A percentile compares a stretch with the other conserved stretches of the same genome.
These are phyloP conservation scores for Drosophila aldrichi DNA, from an alignment of 2,888 invertebrate species.

Conservation along the genomic window DNA sequence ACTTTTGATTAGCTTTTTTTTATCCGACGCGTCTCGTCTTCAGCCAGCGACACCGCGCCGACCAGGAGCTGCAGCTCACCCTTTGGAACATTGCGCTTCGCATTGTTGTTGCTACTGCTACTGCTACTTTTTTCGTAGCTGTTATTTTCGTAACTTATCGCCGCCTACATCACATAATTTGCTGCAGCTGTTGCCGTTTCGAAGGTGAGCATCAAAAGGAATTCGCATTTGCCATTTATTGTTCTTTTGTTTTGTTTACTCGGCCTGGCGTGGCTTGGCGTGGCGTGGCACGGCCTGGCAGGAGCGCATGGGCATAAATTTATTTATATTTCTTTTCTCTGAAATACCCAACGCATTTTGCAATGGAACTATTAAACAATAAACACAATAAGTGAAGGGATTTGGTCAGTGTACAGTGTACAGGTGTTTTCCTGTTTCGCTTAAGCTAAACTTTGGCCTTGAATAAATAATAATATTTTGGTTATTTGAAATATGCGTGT, in stretches of 20 bases:
- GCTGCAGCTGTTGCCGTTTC: constrained; percentile 30
- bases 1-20: constrained; percentile 75
- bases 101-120: constrained; percentile 5
- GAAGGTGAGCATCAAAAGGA: constrained; percentile 62
- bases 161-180: constrained; percentile 73
- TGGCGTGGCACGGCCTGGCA: neutral
- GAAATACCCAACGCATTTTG: constrained; percentile 31
- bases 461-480: constrained; percentile 2
- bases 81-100: constrained; percentile 57
- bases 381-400: constrained; percentile 8
- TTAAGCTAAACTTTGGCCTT: neutral
- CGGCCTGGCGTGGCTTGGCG: neutral
- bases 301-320: constrained; percentile 8
- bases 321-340: constrained; percentile 10
- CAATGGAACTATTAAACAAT: constrained; percentile 3
- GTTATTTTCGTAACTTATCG: constrained; percentile 69
- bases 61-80: constrained; percentile 53
- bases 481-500: neutral
- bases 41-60: constrained; percentile 11
- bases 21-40: constrained; percentile 45
- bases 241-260: constrained; percentile 13
- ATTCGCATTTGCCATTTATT: constrained; percentile 41
- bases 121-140: constrained; percentile 1
- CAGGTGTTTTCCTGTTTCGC: constrained; percentile 20
- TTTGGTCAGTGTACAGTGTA: neutral